phyloP scores from a whole-genome alignment of 2,113 vertebrate genomes.

The Antechinus flavipes region DNA sequence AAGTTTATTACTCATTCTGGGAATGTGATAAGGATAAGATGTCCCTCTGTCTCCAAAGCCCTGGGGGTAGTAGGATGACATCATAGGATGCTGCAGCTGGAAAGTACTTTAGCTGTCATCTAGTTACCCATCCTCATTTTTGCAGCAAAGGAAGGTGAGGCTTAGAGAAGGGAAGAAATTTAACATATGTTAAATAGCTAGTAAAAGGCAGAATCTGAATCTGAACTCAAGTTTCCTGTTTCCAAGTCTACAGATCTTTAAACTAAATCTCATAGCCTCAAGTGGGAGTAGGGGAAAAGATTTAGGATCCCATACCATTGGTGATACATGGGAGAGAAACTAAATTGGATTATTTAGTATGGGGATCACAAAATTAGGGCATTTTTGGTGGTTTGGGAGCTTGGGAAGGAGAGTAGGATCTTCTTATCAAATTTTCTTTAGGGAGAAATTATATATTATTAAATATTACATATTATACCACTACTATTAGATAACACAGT shows the following conservation, averaged over 20 bases:
- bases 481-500: neutral
- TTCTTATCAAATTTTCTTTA: neutral
- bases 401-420: neutral
- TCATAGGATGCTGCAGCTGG: neutral
- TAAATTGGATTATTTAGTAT: neutral
- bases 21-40: neutral
- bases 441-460: neutral
- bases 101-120: neutral
- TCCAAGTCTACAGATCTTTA: fast-evolving
- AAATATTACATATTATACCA: neutral
- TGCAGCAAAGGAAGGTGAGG: neutral
- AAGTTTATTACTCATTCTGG: neutral
- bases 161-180: neutral
- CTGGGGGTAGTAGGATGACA: neutral
- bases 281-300: neutral
- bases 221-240: neutral
- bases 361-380: neutral
- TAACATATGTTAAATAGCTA: neutral
- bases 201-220: neutral
- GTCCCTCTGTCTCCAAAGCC: neutral
- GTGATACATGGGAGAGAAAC: neutral
- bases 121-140: neutral
- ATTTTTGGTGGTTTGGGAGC: neutral
- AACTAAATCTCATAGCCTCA: too few relatives aligned
- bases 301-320: neutral